Evolutionary conservation across 2,888 invertebrate genomes (phyloP), one percentile per base, ranked within the genome.

Genomic region (Schizotus pectinicornis): DNA sequence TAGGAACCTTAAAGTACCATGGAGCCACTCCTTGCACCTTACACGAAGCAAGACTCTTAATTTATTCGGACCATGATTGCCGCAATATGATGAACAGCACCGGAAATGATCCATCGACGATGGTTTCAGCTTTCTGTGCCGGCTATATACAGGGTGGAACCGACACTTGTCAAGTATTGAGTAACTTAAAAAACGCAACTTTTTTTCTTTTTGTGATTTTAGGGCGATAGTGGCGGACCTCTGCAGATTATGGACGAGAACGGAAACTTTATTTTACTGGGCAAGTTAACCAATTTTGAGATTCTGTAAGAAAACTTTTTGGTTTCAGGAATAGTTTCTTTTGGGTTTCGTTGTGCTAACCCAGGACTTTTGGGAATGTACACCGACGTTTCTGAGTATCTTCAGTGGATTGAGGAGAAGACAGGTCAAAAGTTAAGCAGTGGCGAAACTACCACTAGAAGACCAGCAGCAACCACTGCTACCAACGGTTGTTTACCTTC

Each of bases 191-290:
- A 39, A 6, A 34, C 13, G 2, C 3, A 13, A 39, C 7, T 22
- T 22, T 22, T 22, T 2, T 48, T 36, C 2, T 39, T 42, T 12
- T 9, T 34, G 9, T 45, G 22, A 2, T 52, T 49, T 67, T 82
- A 90, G 89, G 91, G 90, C n/a, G 90, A 91, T 79, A 91, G 90
- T 75, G 91, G 91, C 43, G 87, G 94, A 8, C 94, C 94, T 13
- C 81, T 94, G 7, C 73, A 74, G 65, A 43, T 67, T n/a, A 51
- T 69, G 22, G 68, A 69, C 34, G 57, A 62, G 2, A 80, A 82
- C 56, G 85, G 84, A 58, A 82, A 78, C 74, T 86, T 83, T 70
- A 83, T 86, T 54, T 78, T 84, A 73, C 81, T 85, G 65, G 88
- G 88, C 87, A 79, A 80, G 70, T 14, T n/a, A 14, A 6, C 35